phyloP scores from a whole-genome alignment of 1,140 invertebrate species.

The Drosophila ohnishii region DNA sequence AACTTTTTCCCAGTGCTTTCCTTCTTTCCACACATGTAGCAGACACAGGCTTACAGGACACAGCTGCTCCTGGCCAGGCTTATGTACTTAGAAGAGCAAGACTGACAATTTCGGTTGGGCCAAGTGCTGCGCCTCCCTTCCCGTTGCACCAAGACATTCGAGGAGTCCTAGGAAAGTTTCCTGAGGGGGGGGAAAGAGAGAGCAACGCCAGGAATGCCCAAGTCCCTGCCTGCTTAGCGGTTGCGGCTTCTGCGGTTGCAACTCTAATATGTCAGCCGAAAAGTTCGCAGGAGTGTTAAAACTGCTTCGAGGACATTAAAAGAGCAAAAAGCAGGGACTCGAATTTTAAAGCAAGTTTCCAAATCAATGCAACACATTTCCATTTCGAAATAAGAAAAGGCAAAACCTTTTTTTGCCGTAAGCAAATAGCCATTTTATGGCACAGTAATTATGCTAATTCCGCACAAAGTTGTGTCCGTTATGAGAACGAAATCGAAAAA shows the following conservation, averaged over 20 bases:
- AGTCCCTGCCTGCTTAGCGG: constrained; percentile 60
- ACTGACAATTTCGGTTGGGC: constrained; percentile 71
- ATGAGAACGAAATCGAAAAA: constrained; percentile 80
- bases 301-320: constrained; percentile 56
- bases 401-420: constrained; percentile 41
- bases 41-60: constrained; percentile 35
- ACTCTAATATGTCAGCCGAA: constrained; percentile 73
- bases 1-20: constrained; percentile 2
- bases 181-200: not conserved
- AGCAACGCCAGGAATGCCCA: constrained; percentile 13
- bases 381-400: constrained; percentile 13
- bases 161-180: constrained; percentile 2
- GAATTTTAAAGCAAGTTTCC: constrained; percentile 7
- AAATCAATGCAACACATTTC: constrained; percentile 43
- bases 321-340: constrained; percentile 15
- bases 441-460: constrained; percentile 80
- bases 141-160: constrained; percentile 50
- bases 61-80: constrained; percentile 67
- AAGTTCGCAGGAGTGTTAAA: constrained; percentile 64
- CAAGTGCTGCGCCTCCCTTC: constrained; percentile 30
- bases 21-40: constrained; percentile 14
- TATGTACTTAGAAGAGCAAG: constrained; percentile 66
- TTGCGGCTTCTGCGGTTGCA: constrained; percentile 66
- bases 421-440: constrained; percentile 65
- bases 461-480: constrained; percentile 62